A percentile compares a stretch with the other conserved stretches of the same genome.
Conservation (phyloP, 2,797 vertebrate species). For the Steatocranus sp. region DNA sequence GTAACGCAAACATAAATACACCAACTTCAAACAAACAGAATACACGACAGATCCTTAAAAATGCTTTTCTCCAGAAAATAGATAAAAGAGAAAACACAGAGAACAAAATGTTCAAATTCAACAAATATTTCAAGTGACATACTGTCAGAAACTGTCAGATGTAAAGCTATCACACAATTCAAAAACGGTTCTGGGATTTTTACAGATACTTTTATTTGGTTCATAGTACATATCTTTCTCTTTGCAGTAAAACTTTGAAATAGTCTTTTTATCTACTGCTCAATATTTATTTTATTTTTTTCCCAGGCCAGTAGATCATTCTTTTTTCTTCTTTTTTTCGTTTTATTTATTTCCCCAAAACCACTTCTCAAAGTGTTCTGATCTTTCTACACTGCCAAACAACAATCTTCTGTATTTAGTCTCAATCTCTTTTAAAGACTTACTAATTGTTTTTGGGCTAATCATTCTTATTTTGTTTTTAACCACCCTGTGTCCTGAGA, state of each 20-base stretch:
- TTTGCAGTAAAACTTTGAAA: background rate
- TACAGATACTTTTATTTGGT: background rate
- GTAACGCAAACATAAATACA: background rate
- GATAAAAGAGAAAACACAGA: background rate
- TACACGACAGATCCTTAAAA: background rate
- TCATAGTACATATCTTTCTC: background rate
- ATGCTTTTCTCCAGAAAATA: background rate
- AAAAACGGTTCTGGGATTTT: background rate
- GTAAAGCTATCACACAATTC: background rate
- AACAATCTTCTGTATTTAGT: background rate
- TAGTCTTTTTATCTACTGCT: background rate
- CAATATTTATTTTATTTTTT: background rate
- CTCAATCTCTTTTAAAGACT: background rate
- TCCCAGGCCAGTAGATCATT: background rate
- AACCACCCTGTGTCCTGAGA: background rate
- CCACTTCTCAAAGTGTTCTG: background rate
- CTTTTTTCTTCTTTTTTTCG: fast-evolving
- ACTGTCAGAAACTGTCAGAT: background rate
- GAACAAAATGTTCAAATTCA: background rate
- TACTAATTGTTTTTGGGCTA: background rate
- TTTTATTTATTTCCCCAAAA: background rate
- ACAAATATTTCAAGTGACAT: background rate
- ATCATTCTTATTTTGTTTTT: background rate
- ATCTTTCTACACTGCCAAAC: background rate
- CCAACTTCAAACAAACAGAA: background rate